Base-by-base conservation (phyloP, 2,797 vertebrate species). In the Mallotus villosus region DNA sequence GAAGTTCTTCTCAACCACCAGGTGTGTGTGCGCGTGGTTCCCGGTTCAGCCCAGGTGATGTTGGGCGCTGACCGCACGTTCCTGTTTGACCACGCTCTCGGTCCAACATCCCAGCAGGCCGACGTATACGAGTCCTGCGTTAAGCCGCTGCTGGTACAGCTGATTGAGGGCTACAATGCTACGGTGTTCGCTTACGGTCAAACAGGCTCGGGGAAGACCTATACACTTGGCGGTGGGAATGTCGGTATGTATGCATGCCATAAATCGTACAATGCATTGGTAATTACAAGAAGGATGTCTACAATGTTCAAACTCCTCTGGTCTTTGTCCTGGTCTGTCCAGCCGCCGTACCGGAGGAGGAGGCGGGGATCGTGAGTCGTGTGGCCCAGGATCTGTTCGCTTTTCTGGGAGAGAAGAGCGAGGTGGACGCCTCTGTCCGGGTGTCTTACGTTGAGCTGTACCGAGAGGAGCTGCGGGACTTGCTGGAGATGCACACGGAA, bases 121-220 rank as follows among this genome's bases (percentile, higher is more conserved):
- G 93, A 96, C 79, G 89, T 98, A 74, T 98, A 96, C 81, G 82
- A 79, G 75, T 82, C 88, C 27, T 96, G 96, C 81, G 92, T 98
- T 72, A 94, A 91, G 74, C 94, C 94, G 19, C 88, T 98, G 63
- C 86, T 97, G 1, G 77, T 84, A 78, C 93, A 94, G 11, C 87
- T 97, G 75, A 72, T 94, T 16, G 89, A 94, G 70, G 96, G 97
- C 21, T 93, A 92, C 85, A 97, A 98, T 19, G 95, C 94, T 62
- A 97, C 96, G 0, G 94, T 97, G 63, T 95, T 98, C 87, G 94
- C 94, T 0, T 97, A 97, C 3, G 97, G 97, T 79, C 96, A 97
- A 25, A 96, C 96, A 2, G 95, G 96, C 7, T 98, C 96, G 25
- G 96, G 97, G 66, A 98, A 98, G 89, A 97, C 96, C 0, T 95